Conservation (phyloP, 2,888 invertebrate genomes). For the Lasioglossum villosulum region DNA sequence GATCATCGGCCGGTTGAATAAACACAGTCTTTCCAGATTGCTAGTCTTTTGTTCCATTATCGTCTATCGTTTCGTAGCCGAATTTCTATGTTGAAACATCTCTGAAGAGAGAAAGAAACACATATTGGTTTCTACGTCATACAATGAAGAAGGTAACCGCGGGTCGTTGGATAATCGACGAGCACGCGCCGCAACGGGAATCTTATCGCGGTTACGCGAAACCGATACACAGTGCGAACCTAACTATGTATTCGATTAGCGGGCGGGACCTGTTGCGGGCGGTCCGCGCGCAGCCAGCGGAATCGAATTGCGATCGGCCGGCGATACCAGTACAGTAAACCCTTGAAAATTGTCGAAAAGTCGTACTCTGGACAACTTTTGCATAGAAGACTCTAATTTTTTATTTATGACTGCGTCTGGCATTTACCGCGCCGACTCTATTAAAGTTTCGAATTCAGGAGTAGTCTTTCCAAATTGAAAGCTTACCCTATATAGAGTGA, state of each 20-base stretch:
- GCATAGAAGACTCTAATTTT: too few relatives aligned
- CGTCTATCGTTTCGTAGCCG: background rate
- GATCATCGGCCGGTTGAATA: background rate
- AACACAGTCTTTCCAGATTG: background rate
- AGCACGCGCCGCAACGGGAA: conserved; percentile 14
- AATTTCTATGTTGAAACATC: background rate
- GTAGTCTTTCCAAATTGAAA: too few relatives aligned
- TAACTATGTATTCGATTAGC: background rate
- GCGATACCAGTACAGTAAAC: background rate
- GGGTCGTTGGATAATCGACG: conserved; percentile 35
- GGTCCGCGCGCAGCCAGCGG: background rate
- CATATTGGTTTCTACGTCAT: background rate
- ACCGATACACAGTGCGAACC: conserved; percentile 1
- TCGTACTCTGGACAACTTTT: too few relatives aligned
- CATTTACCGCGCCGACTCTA: too few relatives aligned
- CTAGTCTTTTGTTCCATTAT: background rate
- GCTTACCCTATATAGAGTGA: too few relatives aligned
- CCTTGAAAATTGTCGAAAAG: too few relatives aligned
- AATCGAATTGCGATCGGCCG: background rate
- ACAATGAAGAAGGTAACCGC: background rate
- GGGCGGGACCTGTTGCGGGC: background rate
- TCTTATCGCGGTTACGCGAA: conserved; percentile 44
- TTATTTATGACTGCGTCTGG: too few relatives aligned
- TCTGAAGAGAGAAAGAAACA: too few relatives aligned
- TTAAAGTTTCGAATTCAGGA: too few relatives aligned